Evolutionary conservation across 2,888 invertebrate genomes (phyloP).

Genomic region (Petrophora chlorosata): DNA sequence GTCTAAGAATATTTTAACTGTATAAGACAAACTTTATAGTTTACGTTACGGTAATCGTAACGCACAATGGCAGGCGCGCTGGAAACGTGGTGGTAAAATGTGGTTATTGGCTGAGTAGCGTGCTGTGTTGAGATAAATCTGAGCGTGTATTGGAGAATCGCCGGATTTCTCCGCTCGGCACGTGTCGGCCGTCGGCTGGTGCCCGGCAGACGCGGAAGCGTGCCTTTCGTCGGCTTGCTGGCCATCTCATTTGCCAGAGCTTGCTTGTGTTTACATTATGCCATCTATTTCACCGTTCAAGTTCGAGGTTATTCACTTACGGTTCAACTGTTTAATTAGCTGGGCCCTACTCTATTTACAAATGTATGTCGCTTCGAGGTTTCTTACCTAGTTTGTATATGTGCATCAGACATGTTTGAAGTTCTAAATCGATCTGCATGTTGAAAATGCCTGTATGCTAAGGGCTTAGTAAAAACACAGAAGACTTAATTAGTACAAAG

Average conservation of each 20-base stretch:
- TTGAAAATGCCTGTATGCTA: too few species aligned
- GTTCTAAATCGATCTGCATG: too few species aligned
- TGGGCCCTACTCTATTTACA: neutral
- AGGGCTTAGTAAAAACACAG: too few species aligned
- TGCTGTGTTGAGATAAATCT: conserved; percentile 42
- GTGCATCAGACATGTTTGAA: too few species aligned
- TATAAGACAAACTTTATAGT: conserved; percentile 26
- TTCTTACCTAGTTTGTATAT: too few species aligned
- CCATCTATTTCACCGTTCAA: conserved; percentile 64
- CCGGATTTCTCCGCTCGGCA: conserved; percentile 62
- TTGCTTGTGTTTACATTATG: conserved; percentile 68
- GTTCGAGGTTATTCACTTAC: conserved; percentile 75
- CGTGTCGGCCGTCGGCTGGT: conserved; percentile 44
- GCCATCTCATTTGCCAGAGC: conserved; percentile 67
- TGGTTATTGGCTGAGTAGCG: conserved; percentile 39
- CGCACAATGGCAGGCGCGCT: conserved; percentile 30
- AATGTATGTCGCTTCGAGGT: too few species aligned
- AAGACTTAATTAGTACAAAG: too few species aligned
- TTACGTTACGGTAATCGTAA: conserved; percentile 33
- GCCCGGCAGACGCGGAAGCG: conserved; percentile 59
- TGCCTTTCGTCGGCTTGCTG: conserved; percentile 55
- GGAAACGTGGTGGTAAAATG: conserved; percentile 42
- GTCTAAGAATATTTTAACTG: conserved; percentile 25
- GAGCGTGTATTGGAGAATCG: conserved; percentile 45
- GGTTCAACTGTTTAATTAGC: neutral